Evolutionary conservation across 92 coral and sea anemone genomes (phyloP), one percentile per base, ranked within the genome.

Genomic region (Plumapathes pennacea): DNA sequence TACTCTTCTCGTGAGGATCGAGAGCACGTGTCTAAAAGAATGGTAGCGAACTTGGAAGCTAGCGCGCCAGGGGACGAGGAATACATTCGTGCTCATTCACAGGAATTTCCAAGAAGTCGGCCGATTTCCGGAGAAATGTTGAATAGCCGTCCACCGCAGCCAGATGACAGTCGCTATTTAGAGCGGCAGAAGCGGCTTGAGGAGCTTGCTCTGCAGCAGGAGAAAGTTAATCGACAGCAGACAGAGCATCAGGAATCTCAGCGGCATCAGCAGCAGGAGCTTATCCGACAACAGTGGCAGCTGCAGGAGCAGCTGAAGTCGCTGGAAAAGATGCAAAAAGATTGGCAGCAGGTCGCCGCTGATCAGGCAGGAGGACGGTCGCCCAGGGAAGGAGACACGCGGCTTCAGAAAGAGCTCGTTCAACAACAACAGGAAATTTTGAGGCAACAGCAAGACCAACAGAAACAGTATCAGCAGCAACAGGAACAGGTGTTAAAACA

Each of bases 171-270:
- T 3, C 68, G 74, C 9, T 75, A 76, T 25, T 68, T 69, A 18
- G 90, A 92, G 54, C 84, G 82, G 36, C 86, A 89, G 75, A 58
- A 61, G 22, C 81, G 80, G 46, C 60, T 91, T 24, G 96, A 84
- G 48, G 56, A 40, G 21, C 62, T 88, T 31, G 78, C 78, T 20
- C 70, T 62, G 38, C 95, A 83, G 24, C 95, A 78, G 57, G 85
- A 87, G 45, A 25, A 36, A 60, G 78, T 83, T 39, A 82, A 74
- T 63, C 66, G 50, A 28, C 61, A 76, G 5, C 91, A 83, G 43
- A 41, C 73, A 22, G 86, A 91, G 59, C 89, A 80, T n/a, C 90
- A 83, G 36, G 64, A 44, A 60, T 45, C 54, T 24, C 97, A 89
- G 41, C 89, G 80, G 72, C 74, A 58, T 29, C 92, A 78, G 28